These are phyloP conservation scores for Pardalotus punctatus DNA, from an alignment of 2,113 vertebrate species.

Conservation along the genomic window DNA sequence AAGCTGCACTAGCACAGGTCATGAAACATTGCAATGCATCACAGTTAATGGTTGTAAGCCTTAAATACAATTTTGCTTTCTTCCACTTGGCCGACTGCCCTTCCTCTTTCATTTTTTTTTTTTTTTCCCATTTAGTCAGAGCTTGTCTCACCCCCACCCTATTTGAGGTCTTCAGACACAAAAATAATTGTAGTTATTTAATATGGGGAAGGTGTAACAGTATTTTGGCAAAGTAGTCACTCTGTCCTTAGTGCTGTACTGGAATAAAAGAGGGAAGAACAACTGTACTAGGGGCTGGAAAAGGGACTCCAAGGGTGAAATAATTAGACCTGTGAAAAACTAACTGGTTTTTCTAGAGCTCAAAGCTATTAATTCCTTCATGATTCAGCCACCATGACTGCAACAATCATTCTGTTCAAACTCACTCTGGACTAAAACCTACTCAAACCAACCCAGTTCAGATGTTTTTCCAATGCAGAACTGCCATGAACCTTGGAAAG, in stretches of 20 bases:
- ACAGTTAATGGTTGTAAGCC: not conserved
- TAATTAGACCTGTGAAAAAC: not conserved
- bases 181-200: not conserved
- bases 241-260: not conserved
- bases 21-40: not conserved
- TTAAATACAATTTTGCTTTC: not conserved
- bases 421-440: not conserved
- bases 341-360: not conserved
- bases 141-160: not conserved
- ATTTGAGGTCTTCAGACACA: not conserved
- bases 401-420: not conserved
- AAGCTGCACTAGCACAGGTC: not conserved
- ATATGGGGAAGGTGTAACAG: not conserved
- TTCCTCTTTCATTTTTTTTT: not conserved
- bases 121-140: not conserved
- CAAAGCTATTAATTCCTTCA: not conserved
- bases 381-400: rapidly evolving
- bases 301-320: not conserved
- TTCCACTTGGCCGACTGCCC: not conserved
- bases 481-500: not conserved
- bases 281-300: not conserved
- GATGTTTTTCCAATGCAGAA: not conserved
- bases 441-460: not conserved
- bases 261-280: not conserved
- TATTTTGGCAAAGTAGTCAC: not conserved